Conservation (phyloP, 2,113 vertebrate species). For the Cryptomyrus ogoouensis region DNA sequence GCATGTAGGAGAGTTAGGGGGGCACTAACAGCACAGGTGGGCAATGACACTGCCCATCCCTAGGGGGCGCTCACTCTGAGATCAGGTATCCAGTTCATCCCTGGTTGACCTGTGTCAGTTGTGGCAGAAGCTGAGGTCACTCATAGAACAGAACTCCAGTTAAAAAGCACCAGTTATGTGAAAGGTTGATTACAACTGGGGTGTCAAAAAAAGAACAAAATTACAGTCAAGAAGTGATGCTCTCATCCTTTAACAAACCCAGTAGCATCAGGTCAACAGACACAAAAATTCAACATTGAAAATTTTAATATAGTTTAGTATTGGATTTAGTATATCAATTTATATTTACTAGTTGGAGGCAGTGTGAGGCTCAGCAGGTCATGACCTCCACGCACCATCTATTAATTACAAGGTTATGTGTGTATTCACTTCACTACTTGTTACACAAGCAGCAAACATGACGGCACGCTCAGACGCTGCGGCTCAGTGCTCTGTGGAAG, state of each 20-base stretch:
- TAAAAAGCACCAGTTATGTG: background rate
- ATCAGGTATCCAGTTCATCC: background rate
- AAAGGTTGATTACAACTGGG: background rate
- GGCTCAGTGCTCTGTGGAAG: too few species aligned
- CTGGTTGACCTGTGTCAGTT: background rate
- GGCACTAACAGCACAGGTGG: background rate
- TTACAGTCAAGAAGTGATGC: background rate
- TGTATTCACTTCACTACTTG: too few species aligned
- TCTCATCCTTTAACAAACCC: background rate
- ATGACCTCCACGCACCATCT: background rate
- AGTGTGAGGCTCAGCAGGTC: background rate
- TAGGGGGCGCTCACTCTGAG: background rate
- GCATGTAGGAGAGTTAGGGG: background rate
- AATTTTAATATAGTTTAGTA: background rate
- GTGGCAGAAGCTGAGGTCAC: background rate
- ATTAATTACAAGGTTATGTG: background rate
- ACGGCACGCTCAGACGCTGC: too few species aligned
- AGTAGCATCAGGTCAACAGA: background rate
- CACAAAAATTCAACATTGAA: background rate
- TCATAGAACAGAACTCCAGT: background rate
- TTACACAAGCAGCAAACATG: too few species aligned
- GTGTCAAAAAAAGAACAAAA: background rate
- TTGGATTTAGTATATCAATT: background rate
- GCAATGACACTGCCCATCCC: background rate
- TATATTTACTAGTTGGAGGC: background rate